Evolutionary conservation across 2,113 vertebrate genomes (phyloP), one percentile per base, ranked within the genome.

Genomic region (Choloepus hoffmanni): DNA sequence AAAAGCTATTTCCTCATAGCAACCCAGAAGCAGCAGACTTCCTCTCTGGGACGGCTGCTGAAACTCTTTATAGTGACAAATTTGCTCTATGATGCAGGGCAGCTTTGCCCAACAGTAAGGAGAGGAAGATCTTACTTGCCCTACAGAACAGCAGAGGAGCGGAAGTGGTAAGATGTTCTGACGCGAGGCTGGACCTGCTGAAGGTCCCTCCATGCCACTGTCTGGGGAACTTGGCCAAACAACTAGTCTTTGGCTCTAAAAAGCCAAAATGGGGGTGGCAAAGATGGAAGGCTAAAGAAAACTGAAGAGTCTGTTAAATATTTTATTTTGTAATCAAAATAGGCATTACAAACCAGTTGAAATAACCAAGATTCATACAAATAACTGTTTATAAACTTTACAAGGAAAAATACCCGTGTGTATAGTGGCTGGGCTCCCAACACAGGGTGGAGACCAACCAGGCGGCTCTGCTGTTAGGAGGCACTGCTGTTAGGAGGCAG

Each of bases 311-410:
- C 58, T 92, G 91, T 94, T 97, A 95, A 96, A 93, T 82, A 76
- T 76, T 98, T 98, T 98, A 98, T 98, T 98, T 94, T 95, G 85
- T 72, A 96, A 45, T 96, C 93, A 95, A 98, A 98, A 97, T 7
- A 94, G 23, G 77, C 95, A 33, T 53, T 98, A 98, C 98, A 98
- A 98, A 98, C 92, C 68, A 74, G 70, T 0, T 81, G 79, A 84
- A 4, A 96, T 98, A 96, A 98, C 95, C 58, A 60, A 65, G 82
- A 88, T 24, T 5, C 91, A 94, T 48, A 78, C 77, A 96, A 74
- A 97, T 53, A 96, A 96, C 73, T 70, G 85, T 40, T 94, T 97
- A 97, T 92, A 97, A 19, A 28, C 48, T 85, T 86, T 90, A 77
- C 21, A 26, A 91, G 85, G 81, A 95, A 95, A 90, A 89, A 90